phyloP scores from a whole-genome alignment of 2,888 invertebrate species.

The Stenolophus ochropezus region DNA sequence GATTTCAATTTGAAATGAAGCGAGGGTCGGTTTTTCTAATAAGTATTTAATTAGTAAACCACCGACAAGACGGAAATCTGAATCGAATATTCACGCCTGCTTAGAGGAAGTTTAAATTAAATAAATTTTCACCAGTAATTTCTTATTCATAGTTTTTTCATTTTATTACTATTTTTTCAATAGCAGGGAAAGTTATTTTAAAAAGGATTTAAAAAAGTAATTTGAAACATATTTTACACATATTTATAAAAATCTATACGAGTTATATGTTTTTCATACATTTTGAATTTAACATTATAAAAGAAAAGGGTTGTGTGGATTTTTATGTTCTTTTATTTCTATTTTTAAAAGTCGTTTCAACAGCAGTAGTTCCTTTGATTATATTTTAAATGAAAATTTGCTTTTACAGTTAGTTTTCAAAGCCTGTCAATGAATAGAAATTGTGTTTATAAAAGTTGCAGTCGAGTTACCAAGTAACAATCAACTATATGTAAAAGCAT shows the following conservation, averaged over 20 bases:
- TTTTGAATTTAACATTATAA: too few relatives aligned
- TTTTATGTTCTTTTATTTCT: neutral
- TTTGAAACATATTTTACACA: too few relatives aligned
- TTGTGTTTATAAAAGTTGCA: neutral
- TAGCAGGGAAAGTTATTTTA: too few relatives aligned
- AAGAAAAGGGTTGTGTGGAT: too few relatives aligned
- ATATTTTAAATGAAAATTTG: neutral
- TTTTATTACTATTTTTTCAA: neutral
- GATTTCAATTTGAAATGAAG: slow-evolving; percentile 34
- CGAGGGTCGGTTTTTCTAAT: slow-evolving; percentile 26
- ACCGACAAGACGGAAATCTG: neutral
- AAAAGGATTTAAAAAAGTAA: too few relatives aligned
- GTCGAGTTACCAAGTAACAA: neutral
- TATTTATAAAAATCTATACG: too few relatives aligned
- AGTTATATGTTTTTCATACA: too few relatives aligned
- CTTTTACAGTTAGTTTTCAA: neutral
- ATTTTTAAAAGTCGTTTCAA: neutral
- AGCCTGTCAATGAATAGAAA: neutral
- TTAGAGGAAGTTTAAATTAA: neutral
- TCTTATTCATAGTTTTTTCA: neutral
- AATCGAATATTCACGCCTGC: neutral
- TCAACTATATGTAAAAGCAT: neutral
- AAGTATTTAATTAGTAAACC: slow-evolving; percentile 21
- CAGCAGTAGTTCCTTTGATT: neutral
- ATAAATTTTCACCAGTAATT: neutral